phyloP scores from a whole-genome alignment of 2,888 invertebrate species.

The Drosophila neutralis region DNA sequence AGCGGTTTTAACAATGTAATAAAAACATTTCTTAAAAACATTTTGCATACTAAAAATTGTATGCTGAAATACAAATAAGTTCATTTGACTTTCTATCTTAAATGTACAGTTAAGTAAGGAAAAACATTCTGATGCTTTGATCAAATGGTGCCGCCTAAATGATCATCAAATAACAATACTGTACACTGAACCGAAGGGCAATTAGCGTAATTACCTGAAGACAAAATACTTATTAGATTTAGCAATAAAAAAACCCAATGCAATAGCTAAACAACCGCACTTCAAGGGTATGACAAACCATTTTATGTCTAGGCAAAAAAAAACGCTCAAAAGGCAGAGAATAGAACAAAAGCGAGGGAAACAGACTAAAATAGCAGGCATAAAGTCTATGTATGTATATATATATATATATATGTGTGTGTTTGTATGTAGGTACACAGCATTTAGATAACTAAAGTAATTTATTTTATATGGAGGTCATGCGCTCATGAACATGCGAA shows the following conservation, averaged over 20 bases:
- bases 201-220: background rate
- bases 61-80: background rate
- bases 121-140: no score
- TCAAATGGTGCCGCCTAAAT: background rate
- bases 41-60: background rate
- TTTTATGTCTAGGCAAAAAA: conserved; percentile 16
- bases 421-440: conserved; percentile 24
- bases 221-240: background rate
- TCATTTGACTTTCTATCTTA: background rate
- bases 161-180: background rate
- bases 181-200: background rate
- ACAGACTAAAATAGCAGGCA: conserved; percentile 9
- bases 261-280: conserved; percentile 4
- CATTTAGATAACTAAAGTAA: conserved; percentile 83
- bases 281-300: conserved; percentile 7
- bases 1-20: background rate
- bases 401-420: background rate
- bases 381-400: background rate
- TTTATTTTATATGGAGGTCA: conserved; percentile 84
- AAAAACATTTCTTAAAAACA: background rate
- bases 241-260: background rate
- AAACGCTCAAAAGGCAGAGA: conserved; percentile 32
- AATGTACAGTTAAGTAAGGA: background rate
- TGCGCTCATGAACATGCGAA: conserved; percentile 77
- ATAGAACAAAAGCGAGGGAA: conserved; percentile 4